Base-by-base conservation (phyloP, 2,888 invertebrate species). In the Drosophila macrospina region DNA sequence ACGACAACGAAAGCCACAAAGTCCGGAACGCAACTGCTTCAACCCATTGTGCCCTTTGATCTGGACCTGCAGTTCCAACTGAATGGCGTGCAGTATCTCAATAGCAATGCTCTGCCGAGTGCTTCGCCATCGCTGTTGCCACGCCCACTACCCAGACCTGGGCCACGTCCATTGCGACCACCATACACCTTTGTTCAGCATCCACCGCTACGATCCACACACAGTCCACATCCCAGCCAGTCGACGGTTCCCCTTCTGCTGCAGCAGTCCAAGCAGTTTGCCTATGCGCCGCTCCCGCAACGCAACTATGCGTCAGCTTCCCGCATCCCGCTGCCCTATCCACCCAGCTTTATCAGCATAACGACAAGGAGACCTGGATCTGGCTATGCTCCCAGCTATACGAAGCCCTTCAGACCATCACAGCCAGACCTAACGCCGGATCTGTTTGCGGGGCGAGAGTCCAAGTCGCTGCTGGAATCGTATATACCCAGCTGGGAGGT, bases 401-500 rank as follows among this genome's bases (percentile, higher is more conserved):
- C 59, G 1, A 80, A 80, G n/a, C 86, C 86, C 0, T 84, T 83
- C 51, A 74, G 75, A 0, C 81, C 81, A 10, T 81, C 78, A 4
- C 79, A 74, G 47, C 75, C 79, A 1, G 79, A 78, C n/a, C 77
- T 78, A 0, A 71, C 89, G 7, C 89, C 89, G 0, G 92, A 91
- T 74, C 74, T 90, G 1, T 91, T 91, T 50, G 74, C 79, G 0
- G 82, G 84, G 24, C 90, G 92, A 1, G 84, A 79, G 8, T 93
- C 94, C 0, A 92, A 93, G 4, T 94, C 94, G 5, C 89, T 94
- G 48, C 80, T 94, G 5, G 94, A 94, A 45, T 94, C 94, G 0
- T 94, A 94, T 56, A 93, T 94, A 60, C 94, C 94, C 42, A 94
- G 94, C 34, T 93, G 93, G 80, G 85, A 94, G 61, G 81, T 92